phyloP scores from a whole-genome alignment of 2,888 invertebrate genomes.

The Platycheirus rosarum region DNA sequence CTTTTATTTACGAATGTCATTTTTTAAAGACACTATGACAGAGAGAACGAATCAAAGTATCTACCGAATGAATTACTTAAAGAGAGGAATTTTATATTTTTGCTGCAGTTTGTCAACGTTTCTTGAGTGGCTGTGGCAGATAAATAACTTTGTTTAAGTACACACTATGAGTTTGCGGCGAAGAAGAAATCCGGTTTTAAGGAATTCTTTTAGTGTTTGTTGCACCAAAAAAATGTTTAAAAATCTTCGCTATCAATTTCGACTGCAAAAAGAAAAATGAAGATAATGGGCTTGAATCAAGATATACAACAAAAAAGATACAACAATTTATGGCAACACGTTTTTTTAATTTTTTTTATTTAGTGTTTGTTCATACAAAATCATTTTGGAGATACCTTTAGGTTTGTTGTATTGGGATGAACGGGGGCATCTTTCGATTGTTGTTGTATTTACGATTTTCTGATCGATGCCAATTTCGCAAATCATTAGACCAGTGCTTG shows the following conservation, averaged over 20 bases:
- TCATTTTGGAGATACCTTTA: slow-evolving; percentile 54
- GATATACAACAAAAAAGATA: slow-evolving; percentile 19
- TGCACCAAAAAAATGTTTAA: slow-evolving; percentile 34
- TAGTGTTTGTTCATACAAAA: neutral
- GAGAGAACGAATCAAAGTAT: slow-evolving; percentile 7
- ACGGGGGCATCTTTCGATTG: neutral
- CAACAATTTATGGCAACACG: slow-evolving; percentile 65
- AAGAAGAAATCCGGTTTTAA: slow-evolving; percentile 36
- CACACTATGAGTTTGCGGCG: slow-evolving; percentile 19
- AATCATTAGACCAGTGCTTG: slow-evolving; percentile 32
- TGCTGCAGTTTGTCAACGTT: slow-evolving; percentile 23
- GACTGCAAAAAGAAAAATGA: slow-evolving; percentile 59
- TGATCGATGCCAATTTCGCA: neutral
- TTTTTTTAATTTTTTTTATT: slow-evolving; percentile 19
- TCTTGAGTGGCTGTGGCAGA: slow-evolving; percentile 2
- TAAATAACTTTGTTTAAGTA: slow-evolving; percentile 15
- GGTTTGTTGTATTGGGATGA: neutral
- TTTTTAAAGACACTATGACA: slow-evolving; percentile 5
- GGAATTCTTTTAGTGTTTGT: slow-evolving; percentile 11
- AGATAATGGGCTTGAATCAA: slow-evolving; percentile 58
- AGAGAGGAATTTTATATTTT: slow-evolving; percentile 47
- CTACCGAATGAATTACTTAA: slow-evolving; percentile 9
- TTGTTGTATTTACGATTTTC: neutral
- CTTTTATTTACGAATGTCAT: slow-evolving; percentile 27
- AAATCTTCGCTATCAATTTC: slow-evolving; percentile 51